Evolutionary conservation across 2,797 vertebrate genomes (phyloP).

Genomic region (Clarias laeviceps): DNA sequence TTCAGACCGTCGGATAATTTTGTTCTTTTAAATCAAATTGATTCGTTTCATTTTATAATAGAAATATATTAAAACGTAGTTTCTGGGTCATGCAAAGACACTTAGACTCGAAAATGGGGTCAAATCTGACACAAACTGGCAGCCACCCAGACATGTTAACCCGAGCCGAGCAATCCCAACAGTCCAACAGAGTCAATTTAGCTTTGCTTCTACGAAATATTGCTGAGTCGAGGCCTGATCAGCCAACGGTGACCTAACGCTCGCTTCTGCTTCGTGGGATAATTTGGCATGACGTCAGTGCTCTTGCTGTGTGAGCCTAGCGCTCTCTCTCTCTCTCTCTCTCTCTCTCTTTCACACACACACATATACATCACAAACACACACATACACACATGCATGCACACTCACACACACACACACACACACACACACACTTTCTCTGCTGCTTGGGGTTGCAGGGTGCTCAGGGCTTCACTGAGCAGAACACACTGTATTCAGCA

Average conservation of each 20-base stretch:
- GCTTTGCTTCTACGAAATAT: constrained; percentile 12
- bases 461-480: constrained; percentile 24
- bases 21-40: background rate
- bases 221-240: constrained; percentile 17
- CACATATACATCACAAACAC: background rate
- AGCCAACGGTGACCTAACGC: constrained; percentile 29
- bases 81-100: background rate
- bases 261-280: constrained; percentile 20
- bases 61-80: background rate
- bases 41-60: background rate
- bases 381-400: background rate
- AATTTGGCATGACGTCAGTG: constrained; percentile 16
- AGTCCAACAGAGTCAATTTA: constrained; percentile 25
- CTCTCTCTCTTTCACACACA: background rate
- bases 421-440: background rate
- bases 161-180: background rate
- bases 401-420: background rate
- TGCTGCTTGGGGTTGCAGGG: background rate
- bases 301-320: constrained; percentile 17
- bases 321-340: background rate
- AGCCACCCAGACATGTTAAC: background rate
- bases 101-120: background rate
- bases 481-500: constrained; percentile 45
- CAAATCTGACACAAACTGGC: background rate
- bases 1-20: background rate